Conservation (phyloP, 2,797 vertebrate genomes). For the Botia almorhae region DNA sequence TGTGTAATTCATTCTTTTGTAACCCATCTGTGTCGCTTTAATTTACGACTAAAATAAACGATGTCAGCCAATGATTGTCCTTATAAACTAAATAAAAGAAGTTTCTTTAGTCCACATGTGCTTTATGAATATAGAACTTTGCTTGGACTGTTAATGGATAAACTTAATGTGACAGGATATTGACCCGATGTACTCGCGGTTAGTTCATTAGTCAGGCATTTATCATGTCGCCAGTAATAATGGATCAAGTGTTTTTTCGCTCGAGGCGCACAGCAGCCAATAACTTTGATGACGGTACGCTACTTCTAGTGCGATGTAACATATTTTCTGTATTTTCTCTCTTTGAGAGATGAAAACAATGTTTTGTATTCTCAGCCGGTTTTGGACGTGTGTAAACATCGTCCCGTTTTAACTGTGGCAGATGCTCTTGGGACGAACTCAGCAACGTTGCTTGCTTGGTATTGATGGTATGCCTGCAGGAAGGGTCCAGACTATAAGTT, state of each 20-base stretch:
- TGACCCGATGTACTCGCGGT: conserved; percentile 71
- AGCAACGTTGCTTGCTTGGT: not conserved
- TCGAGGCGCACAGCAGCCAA: conserved; percentile 13
- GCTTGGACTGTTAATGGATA: conserved; percentile 2
- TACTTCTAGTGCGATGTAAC: conserved; percentile 27
- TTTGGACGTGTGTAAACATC: not conserved
- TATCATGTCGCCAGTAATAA: conserved; percentile 73
- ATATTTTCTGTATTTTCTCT: conserved; percentile 16
- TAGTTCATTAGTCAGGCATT: conserved; percentile 78
- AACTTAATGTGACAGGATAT: conserved; percentile 46
- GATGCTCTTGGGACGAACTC: conserved; percentile 24
- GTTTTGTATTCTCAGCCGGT: not conserved
- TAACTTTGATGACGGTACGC: conserved; percentile 4
- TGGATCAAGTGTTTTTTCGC: conserved; percentile 73
- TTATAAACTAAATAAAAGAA: not conserved
- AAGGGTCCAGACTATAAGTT: conserved; percentile 46
- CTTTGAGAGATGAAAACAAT: conserved; percentile 31
- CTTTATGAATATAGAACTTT: conserved; percentile 3
- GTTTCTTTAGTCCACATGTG: not conserved
- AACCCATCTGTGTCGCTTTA: not conserved
- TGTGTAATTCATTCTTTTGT: not conserved
- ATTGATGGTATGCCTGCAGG: conserved; percentile 5
- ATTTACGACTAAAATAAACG: not conserved
- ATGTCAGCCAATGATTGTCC: not conserved
- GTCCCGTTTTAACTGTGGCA: conserved; percentile 35